Evolutionary conservation across 1,140 invertebrate genomes (phyloP).

Genomic region (Brachionus sp.): DNA sequence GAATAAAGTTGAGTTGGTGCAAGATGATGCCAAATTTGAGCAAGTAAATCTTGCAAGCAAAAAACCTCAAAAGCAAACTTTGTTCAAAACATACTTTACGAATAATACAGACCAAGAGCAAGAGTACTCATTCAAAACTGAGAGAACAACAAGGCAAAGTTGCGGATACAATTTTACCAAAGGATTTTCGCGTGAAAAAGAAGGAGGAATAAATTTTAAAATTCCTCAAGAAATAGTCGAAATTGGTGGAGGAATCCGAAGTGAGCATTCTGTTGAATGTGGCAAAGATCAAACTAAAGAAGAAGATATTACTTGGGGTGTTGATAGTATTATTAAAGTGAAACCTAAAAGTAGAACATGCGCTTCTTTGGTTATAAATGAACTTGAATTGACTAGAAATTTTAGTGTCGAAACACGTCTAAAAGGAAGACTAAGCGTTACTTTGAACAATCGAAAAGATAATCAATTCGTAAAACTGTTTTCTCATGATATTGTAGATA

Average conservation of each 20-base stretch:
- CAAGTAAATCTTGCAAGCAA: slow-evolving; percentile 46
- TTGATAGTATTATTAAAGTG: slow-evolving; percentile 60
- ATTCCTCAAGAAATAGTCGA: slow-evolving; percentile 61
- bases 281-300: slow-evolving; percentile 58
- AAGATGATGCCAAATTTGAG: slow-evolving; percentile 48
- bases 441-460: slow-evolving; percentile 17
- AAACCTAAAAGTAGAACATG: slow-evolving; percentile 55
- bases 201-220: slow-evolving; percentile 60
- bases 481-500: slow-evolving; percentile 43
- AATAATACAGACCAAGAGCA: slow-evolving; percentile 60
- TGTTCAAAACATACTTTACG: slow-evolving; percentile 61
- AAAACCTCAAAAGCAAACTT: slow-evolving; percentile 51
- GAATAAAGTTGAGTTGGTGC: slow-evolving; percentile 55
- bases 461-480: slow-evolving; percentile 42
- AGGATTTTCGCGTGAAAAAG: slow-evolving; percentile 60
- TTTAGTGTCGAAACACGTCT: slow-evolving; percentile 27
- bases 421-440: slow-evolving; percentile 11
- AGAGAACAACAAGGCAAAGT: slow-evolving; percentile 58
- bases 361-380: slow-evolving; percentile 55
- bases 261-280: slow-evolving; percentile 60
- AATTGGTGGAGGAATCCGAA: slow-evolving; percentile 61
- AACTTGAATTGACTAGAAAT: slow-evolving; percentile 19
- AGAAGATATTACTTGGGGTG: slow-evolving; percentile 60
- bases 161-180: slow-evolving; percentile 57
- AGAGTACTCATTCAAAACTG: slow-evolving; percentile 62